These are phyloP conservation scores for Contarinia nasturtii DNA, from an alignment of 1,140 invertebrate species.

Conservation along the genomic window DNA sequence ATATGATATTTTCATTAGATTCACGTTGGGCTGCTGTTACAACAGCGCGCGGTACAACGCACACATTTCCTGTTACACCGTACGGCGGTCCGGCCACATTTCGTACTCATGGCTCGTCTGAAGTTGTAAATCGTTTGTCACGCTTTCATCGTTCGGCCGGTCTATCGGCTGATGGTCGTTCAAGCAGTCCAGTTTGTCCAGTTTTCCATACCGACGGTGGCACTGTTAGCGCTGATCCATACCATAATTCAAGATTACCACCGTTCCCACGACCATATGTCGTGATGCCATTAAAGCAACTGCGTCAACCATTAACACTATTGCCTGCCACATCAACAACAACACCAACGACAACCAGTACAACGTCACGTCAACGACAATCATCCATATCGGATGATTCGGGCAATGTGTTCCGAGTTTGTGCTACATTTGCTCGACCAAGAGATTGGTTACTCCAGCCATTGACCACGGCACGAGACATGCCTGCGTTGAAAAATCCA, in stretches of 20 bases:
- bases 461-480: constrained; percentile 27
- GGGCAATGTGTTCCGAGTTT: constrained; percentile 46
- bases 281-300: constrained; percentile 61
- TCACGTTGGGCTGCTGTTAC: constrained; percentile 90
- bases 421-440: constrained; percentile 55
- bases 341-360: not conserved
- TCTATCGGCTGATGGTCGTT: constrained; percentile 48
- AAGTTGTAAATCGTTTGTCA: constrained; percentile 88
- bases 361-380: constrained; percentile 33
- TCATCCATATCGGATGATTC: constrained; percentile 45
- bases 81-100: constrained; percentile 84
- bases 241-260: constrained; percentile 71
- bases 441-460: constrained; percentile 50
- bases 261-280: constrained; percentile 72
- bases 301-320: constrained; percentile 52
- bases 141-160: constrained; percentile 92
- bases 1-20: constrained; percentile 77
- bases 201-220: constrained; percentile 27
- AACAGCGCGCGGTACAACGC: constrained; percentile 88
- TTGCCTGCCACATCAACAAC: constrained; percentile 14
- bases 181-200: constrained; percentile 52
- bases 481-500: constrained; percentile 19
- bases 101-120: constrained; percentile 77
- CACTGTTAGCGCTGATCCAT: constrained; percentile 35
- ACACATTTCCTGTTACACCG: constrained; percentile 92